phyloP scores from a whole-genome alignment of 2,113 vertebrate species.

The Leptocoma aspasia region DNA sequence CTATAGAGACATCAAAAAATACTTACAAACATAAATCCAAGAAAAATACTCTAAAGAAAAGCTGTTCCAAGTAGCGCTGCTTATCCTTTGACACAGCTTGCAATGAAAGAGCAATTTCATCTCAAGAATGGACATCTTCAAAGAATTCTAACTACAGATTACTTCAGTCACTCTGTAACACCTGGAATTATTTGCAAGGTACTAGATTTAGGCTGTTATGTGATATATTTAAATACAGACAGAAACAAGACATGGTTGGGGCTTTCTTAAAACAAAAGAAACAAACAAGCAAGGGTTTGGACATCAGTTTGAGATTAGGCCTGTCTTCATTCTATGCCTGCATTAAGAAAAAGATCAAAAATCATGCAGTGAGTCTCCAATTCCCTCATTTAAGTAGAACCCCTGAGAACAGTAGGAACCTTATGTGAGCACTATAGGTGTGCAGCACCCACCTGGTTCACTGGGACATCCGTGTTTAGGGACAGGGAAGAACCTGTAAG shows the following conservation, averaged over 20 bases:
- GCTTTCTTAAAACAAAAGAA: background rate
- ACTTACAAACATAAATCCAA: background rate
- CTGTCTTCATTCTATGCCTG: background rate
- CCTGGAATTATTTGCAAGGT: background rate
- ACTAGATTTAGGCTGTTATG: background rate
- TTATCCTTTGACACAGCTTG: background rate
- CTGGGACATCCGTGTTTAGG: background rate
- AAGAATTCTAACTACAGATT: background rate
- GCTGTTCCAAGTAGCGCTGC: background rate
- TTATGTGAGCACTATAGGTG: background rate
- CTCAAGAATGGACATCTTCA: background rate
- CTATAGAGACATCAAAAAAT: background rate
- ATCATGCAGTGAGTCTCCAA: background rate
- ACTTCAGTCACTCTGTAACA: background rate
- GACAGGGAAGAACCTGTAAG: background rate
- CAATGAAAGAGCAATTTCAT: background rate
- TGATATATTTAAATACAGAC: background rate
- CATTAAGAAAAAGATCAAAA: background rate
- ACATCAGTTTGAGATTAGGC: background rate
- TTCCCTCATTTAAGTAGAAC: background rate
- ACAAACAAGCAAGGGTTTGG: background rate
- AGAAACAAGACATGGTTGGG: rapidly evolving
- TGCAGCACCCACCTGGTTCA: background rate
- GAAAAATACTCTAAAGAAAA: background rate
- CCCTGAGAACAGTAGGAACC: background rate